phyloP scores from a whole-genome alignment of 2,888 invertebrate species.

The Incurvaria masculella region DNA sequence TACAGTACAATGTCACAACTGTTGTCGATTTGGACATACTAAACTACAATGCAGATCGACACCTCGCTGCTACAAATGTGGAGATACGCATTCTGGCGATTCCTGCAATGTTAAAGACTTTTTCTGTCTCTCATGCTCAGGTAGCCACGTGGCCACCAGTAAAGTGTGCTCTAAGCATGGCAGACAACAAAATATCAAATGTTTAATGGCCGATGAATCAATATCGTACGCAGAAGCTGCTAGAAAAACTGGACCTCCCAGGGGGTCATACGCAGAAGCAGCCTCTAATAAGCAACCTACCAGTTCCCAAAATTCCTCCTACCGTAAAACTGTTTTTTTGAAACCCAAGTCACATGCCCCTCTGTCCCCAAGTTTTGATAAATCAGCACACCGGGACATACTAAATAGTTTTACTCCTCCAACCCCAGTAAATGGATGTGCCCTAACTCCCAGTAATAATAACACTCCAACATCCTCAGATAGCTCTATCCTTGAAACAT shows the following conservation, averaged over 20 bases:
- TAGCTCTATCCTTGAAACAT: too few relatives aligned
- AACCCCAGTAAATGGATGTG: too few relatives aligned
- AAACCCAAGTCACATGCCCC: too few relatives aligned
- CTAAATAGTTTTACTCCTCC: too few relatives aligned
- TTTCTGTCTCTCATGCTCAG: not conserved
- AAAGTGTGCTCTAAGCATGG: not conserved
- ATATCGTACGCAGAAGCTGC: not conserved
- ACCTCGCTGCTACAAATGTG: slow-evolving; percentile 2
- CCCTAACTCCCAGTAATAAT: too few relatives aligned
- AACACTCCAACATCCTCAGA: too few relatives aligned
- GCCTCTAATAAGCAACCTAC: too few relatives aligned
- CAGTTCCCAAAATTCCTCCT: too few relatives aligned
- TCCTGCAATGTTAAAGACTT: not conserved
- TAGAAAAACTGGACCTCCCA: not conserved
- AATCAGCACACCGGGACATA: too few relatives aligned
- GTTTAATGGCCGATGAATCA: not conserved
- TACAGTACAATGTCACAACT: slow-evolving; percentile 2
- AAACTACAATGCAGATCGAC: not conserved
- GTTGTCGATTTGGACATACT: slow-evolving; percentile 1
- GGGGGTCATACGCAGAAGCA: not conserved
- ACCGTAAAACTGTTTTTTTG: too few relatives aligned
- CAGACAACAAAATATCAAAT: not conserved
- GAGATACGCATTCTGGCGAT: not conserved
- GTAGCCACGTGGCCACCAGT: not conserved
- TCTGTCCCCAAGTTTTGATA: too few relatives aligned